phyloP scores from a whole-genome alignment of 92 coral and sea anemone genomes.

The Umimayanthus chanpuru region DNA sequence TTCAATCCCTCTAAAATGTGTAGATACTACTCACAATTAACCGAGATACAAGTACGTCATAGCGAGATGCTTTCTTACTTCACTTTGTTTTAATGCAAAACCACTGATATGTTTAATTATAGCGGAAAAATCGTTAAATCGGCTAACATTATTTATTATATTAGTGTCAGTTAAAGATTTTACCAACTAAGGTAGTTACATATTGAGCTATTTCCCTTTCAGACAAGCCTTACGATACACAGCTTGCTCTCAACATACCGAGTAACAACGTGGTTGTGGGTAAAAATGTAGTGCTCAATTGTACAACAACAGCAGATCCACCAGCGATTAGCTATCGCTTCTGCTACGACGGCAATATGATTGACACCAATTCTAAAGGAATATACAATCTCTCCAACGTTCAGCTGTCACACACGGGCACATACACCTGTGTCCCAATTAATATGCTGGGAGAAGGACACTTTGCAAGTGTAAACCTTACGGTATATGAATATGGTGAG shows the following conservation, averaged over 20 bases:
- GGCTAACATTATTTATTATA: too few species aligned
- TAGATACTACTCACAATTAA: too few species aligned
- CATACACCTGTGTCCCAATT: slow-evolving; percentile 46
- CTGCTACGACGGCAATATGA: slow-evolving; percentile 37
- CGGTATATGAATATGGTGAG: slow-evolving; percentile 50
- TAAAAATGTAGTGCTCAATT: slow-evolving; percentile 25
- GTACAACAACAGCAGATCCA: slow-evolving; percentile 55
- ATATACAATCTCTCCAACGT: slow-evolving; percentile 34
- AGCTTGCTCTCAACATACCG: slow-evolving; percentile 7
- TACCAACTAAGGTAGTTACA: not conserved
- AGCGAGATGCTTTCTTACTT: too few species aligned
- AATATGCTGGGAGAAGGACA: slow-evolving; percentile 54
- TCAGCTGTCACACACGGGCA: slow-evolving; percentile 48
- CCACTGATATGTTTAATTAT: too few species aligned
- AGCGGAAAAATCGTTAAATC: too few species aligned
- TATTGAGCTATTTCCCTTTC: not conserved
- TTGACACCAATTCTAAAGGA: slow-evolving; percentile 30
- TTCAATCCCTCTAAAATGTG: too few species aligned
- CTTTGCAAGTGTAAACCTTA: slow-evolving; percentile 36
- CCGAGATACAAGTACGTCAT: too few species aligned
- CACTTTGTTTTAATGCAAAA: too few species aligned
- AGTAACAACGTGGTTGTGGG: slow-evolving; percentile 40
- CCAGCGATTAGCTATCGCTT: slow-evolving; percentile 29
- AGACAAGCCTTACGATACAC: slow-evolving; percentile 52
- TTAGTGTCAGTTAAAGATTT: not conserved